phyloP scores from a whole-genome alignment of 2,113 vertebrate genomes.

The Cathartes aura region DNA sequence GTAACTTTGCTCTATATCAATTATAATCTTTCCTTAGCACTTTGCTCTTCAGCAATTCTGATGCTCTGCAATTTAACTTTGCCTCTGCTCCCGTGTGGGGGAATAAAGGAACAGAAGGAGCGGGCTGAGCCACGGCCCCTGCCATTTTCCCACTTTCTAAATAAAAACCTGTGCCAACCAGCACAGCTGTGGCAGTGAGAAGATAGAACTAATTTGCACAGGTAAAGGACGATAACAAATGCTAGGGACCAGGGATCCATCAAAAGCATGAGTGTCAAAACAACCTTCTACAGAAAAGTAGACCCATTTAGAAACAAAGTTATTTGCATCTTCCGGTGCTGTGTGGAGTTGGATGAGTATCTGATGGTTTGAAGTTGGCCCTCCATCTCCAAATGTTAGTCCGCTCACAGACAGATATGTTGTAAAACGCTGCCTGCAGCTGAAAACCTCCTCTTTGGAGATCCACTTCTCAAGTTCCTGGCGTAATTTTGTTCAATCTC shows the following conservation, averaged over 20 bases:
- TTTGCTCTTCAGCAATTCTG: conserved; percentile 30
- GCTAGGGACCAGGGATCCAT: not conserved
- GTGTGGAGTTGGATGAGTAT: not conserved
- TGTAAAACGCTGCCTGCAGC: not conserved
- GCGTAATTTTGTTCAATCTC: not conserved
- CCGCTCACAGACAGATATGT: not conserved
- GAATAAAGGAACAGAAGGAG: conserved; percentile 14
- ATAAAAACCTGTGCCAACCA: not conserved
- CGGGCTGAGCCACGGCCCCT: accelerated
- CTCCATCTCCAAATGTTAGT: not conserved
- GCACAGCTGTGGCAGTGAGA: not conserved
- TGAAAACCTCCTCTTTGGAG: conserved; percentile 13
- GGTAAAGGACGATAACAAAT: not conserved
- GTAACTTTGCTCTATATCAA: conserved; percentile 26
- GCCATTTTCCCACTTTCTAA: not conserved
- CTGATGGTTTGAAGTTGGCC: not conserved
- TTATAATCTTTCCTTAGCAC: conserved; percentile 31
- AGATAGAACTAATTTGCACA: not conserved
- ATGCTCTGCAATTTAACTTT: conserved; percentile 2
- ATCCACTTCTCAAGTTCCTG: not conserved
- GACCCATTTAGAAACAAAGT: not conserved
- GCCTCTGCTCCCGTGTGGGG: not conserved
- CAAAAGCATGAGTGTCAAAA: not conserved
- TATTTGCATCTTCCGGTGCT: accelerated
- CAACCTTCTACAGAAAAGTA: not conserved